Evolutionary conservation across 2,888 invertebrate genomes (phyloP).

Genomic region (Mactromeris polynyma): DNA sequence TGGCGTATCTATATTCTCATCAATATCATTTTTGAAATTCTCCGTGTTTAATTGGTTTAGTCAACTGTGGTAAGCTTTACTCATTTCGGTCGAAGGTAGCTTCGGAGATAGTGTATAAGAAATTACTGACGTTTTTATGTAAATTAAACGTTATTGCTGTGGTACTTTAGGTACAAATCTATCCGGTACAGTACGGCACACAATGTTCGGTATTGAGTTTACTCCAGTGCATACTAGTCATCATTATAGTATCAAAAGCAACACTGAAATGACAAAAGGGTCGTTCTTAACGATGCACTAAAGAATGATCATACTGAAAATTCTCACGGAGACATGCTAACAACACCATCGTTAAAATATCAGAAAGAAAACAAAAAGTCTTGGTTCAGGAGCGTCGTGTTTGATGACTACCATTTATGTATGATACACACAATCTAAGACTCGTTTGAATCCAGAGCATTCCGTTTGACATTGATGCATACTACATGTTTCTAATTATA

Average conservation of each 20-base stretch:
- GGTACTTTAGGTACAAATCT: no score
- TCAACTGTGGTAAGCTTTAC: neutral
- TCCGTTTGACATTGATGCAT: neutral
- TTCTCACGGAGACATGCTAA: neutral
- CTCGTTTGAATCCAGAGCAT: neutral
- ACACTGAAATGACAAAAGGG: neutral
- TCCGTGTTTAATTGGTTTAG: no score
- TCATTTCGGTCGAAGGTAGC: neutral
- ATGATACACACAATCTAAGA: neutral
- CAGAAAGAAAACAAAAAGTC: neutral
- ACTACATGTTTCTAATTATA: conserved; percentile 1
- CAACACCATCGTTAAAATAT: neutral
- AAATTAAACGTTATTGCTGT: no score
- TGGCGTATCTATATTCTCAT: no score
- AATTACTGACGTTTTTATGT: neutral
- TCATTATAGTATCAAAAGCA: neutral
- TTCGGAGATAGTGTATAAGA: neutral
- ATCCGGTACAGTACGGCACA: neutral
- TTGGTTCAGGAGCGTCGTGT: neutral
- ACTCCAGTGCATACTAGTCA: neutral
- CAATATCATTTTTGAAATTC: no score
- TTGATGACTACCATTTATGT: neutral
- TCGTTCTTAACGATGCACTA: neutral
- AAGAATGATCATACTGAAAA: neutral
- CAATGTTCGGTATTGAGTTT: neutral